A percentile compares a stretch with the other conserved stretches of the same genome.
phyloP scores from a whole-genome alignment of 2,888 invertebrate genomes.

The Hetaerina titia region DNA sequence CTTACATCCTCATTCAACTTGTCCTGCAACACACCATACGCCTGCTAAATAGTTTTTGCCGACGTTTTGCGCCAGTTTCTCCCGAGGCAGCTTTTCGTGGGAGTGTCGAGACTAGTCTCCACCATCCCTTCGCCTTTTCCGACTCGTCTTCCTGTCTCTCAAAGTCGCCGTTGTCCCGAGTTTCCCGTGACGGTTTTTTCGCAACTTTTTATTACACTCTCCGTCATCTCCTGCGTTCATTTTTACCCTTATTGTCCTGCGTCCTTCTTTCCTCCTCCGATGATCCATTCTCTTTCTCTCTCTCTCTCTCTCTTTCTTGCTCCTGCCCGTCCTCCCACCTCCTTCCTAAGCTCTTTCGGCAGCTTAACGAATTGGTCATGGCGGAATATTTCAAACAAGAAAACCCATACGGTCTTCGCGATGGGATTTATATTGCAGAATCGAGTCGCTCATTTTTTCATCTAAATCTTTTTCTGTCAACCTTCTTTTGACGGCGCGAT shows the following conservation, averaged over 20 bases:
- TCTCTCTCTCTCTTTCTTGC: neutral
- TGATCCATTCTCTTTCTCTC: conserved; percentile 45
- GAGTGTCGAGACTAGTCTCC: neutral
- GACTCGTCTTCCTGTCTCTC: neutral
- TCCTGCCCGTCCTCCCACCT: neutral
- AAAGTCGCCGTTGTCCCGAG: neutral
- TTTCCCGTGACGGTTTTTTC: neutral
- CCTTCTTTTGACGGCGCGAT: neutral
- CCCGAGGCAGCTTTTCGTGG: conserved; percentile 41
- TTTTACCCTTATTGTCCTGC: neutral
- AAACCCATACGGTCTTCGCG: neutral
- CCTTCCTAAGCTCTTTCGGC: neutral
- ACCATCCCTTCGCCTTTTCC: neutral
- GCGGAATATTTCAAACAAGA: neutral
- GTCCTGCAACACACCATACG: neutral
- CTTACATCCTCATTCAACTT: neutral
- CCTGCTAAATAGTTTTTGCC: neutral
- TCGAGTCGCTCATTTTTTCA: neutral
- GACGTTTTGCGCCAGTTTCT: neutral
- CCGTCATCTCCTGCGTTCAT: neutral
- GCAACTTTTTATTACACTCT: neutral
- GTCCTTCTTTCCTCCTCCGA: neutral
- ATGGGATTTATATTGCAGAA: neutral
- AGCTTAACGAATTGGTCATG: neutral
- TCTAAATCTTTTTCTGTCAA: conserved; percentile 12